Base-by-base conservation (phyloP, 2,113 vertebrate species). In the Scolopax mira region DNA sequence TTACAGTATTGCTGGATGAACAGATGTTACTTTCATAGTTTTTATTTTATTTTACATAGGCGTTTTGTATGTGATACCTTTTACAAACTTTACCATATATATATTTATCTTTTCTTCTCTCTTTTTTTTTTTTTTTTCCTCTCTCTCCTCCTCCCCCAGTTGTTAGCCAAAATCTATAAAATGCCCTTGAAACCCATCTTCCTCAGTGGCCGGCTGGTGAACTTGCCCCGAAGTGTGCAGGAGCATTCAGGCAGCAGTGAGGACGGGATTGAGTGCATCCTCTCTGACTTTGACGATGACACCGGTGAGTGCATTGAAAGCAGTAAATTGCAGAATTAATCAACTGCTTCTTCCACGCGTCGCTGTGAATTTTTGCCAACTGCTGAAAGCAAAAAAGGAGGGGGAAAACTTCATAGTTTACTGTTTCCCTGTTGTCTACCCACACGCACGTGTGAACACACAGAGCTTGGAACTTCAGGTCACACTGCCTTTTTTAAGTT, bases 151-250 rank as follows among this genome's bases (percentile, higher is more conserved):
- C 3, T 6, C 42, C 28, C 7, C n/a, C 95, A 99, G 99, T 97
- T 99, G 84, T 96, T 99, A 85, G 98, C 99, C 67, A 99, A 99
- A 98, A 99, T 99, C 97, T 99, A 99, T 97, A 99, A 99, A 97
- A 99, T 99, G 99, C 98, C 98, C 46, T 98, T 98, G 64, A 99
- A 99, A 92, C 99, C 99, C 8, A 98, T 99, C 88, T 99, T 99
- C 90, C 96, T 99, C 70, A 98, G 98, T 8, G 98, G 98, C 11
- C 97, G 99, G 22, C 98, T 99, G 27, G 98, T 98, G 86, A 99
- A 98, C 72, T 98, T 99, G 95, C 99, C 99, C 12, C 98, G 98
- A 81, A 97, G 98, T 79, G 95, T 97, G 0, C 99, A 99, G 96
- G 99, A 99, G 3, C 98, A 98, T 82, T 99, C 99, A 0, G 95